Conservation (phyloP, 2,797 vertebrate genomes). For the Molossus alvarezi region DNA sequence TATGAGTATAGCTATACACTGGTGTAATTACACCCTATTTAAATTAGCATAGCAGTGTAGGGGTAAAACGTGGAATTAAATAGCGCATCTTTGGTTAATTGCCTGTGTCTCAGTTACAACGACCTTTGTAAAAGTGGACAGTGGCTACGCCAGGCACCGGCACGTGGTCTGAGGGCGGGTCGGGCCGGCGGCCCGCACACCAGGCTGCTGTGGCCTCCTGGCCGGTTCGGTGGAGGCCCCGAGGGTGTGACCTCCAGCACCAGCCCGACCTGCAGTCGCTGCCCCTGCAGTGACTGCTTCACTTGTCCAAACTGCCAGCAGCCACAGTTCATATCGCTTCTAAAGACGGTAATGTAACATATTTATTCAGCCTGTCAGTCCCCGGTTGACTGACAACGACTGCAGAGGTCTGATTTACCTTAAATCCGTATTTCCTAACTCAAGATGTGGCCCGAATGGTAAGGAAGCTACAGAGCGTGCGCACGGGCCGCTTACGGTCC, state of each 20-base stretch:
- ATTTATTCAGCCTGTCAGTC: constrained; percentile 69
- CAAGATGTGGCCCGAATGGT: constrained; percentile 73
- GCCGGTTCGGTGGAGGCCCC: neutral
- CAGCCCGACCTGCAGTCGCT: neutral
- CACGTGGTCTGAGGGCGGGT: neutral
- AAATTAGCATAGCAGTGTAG: neutral
- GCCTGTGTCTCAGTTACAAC: constrained; percentile 36
- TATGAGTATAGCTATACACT: constrained; percentile 28
- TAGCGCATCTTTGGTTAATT: constrained; percentile 30
- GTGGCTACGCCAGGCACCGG: neutral
- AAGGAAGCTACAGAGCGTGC: neutral
- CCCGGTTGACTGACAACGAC: constrained; percentile 81
- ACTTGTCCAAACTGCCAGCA: constrained; percentile 63
- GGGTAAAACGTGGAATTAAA: neutral
- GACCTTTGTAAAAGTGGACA: neutral
- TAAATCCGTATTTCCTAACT: constrained; percentile 76
- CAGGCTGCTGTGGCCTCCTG: too few relatives aligned
- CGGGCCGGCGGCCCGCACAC: too few relatives aligned
- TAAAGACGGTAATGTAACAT: constrained; percentile 80
- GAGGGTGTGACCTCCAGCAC: neutral
- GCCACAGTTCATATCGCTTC: constrained; percentile 67
- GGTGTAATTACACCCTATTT: neutral
- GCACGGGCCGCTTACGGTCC: constrained; percentile 30
- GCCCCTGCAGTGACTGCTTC: neutral
- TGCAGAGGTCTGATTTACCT: constrained; percentile 80